These are phyloP conservation scores for Habrosyne pyritoides DNA, from an alignment of 2,888 invertebrate genomes.

Conservation along the genomic window DNA sequence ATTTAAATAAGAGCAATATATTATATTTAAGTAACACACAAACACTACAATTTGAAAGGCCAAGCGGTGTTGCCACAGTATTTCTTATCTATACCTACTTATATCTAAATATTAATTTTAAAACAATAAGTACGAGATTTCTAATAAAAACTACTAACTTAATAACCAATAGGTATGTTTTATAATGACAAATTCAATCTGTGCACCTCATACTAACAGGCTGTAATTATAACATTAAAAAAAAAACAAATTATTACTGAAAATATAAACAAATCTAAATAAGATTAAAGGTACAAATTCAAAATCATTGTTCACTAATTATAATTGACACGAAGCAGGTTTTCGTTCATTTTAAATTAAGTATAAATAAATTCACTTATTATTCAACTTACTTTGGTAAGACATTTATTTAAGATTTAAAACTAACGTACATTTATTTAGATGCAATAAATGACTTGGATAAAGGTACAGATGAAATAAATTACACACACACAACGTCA, in stretches of 20 bases:
- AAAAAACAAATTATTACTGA: slow-evolving; percentile 31
- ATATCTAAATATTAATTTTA: slow-evolving; percentile 36
- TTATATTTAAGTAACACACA: slow-evolving; percentile 56
- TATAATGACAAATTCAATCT: slow-evolving; percentile 13
- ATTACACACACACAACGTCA: slow-evolving; percentile 16
- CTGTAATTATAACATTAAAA: too few species aligned
- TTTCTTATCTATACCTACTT: slow-evolving; percentile 41
- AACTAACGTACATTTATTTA: background rate
- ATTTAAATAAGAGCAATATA: slow-evolving; percentile 44
- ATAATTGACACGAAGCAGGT: slow-evolving; percentile 82
- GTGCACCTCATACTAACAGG: slow-evolving; percentile 38
- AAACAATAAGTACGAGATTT: slow-evolving; percentile 58
- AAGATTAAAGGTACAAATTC: slow-evolving; percentile 51
- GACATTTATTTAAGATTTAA: background rate
- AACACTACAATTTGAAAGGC: slow-evolving; percentile 80
- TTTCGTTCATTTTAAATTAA: slow-evolving; percentile 43
- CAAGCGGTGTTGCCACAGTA: slow-evolving; percentile 83
- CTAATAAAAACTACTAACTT: slow-evolving; percentile 31
- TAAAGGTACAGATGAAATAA: background rate
- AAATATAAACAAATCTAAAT: slow-evolving; percentile 40
- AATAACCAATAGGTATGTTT: slow-evolving; percentile 31
- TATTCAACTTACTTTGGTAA: slow-evolving; percentile 58
- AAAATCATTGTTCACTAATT: slow-evolving; percentile 59
- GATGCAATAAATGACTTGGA: background rate
- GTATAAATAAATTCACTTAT: slow-evolving; percentile 28